Evolutionary conservation across 2,113 vertebrate genomes (phyloP).

Genomic region (Hemichromis elongatus): DNA sequence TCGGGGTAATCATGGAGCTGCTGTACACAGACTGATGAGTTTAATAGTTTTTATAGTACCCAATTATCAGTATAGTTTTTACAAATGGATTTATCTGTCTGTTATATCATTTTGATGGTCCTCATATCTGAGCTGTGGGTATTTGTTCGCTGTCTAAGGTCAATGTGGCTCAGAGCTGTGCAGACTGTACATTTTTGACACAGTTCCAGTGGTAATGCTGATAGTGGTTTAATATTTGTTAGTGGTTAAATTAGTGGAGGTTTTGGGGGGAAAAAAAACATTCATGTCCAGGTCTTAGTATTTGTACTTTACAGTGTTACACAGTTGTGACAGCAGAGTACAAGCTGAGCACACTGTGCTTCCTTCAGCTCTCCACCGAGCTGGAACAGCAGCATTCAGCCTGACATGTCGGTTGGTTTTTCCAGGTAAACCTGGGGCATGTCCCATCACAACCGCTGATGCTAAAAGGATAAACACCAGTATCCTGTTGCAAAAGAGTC

Average conservation of each 20-base stretch:
- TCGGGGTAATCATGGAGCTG: not conserved
- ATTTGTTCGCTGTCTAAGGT: not conserved
- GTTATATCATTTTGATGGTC: not conserved
- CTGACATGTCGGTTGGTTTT: not conserved
- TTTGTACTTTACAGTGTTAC: not conserved
- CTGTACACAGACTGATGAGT: not conserved
- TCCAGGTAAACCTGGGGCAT: conserved; percentile 1
- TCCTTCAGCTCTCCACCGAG: not conserved
- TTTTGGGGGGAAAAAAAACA: fast-evolving
- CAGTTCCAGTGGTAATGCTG: fast-evolving
- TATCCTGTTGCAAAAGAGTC: not conserved
- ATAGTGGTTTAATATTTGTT: not conserved
- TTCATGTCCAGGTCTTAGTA: not conserved
- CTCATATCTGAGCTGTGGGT: not conserved
- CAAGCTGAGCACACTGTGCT: not conserved
- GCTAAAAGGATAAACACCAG: not conserved
- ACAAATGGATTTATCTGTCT: not conserved
- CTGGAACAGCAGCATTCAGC: not conserved
- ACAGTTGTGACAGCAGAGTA: not conserved
- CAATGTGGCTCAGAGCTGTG: too few species aligned
- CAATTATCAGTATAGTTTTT: not conserved
- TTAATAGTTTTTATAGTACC: not conserved
- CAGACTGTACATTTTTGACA: too few species aligned
- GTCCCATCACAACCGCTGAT: not conserved
- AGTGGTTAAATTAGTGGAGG: not conserved